Evolutionary conservation across 2,797 vertebrate species (phyloP), one percentile per base, ranked within the genome.

Genomic region (Hydrolagus colliei): DNA sequence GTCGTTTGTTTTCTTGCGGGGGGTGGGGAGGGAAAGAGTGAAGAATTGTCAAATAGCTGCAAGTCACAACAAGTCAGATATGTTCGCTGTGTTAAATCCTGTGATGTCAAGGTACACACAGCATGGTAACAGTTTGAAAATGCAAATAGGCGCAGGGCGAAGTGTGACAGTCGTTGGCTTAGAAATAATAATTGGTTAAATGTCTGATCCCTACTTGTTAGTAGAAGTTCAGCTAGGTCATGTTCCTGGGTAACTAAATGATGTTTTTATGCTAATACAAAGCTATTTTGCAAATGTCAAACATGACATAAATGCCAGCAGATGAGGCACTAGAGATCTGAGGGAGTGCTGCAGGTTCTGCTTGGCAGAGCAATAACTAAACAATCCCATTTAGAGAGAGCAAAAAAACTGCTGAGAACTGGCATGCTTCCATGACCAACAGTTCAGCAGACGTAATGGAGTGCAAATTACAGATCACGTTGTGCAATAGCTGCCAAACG

Each of bases 71-170:
- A 52, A 52, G 41, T 52, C 41, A 52, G 41, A 52, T 52, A 52
- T 52, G 41, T 52, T 3, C 41, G 41, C 41, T 3, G 41, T 3
- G 41, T 52, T 52, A 52, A 52, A 52, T 52, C 41, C 41, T 52
- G 6, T 52, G 86, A 63, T 88, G 86, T 88, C 85, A 87, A 90
- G n/a, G 76, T 88, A 87, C 22, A 77, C 20, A 67, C 87, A 76
- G 73, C 22, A 2, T 87, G 78, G 73, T 85, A 86, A 90, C 87
- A 86, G 32, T 71, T 86, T 89, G 88, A 87, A 91, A 90, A 90
- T 90, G 87, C 88, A 90, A 91, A 88, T 27, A 85, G 35, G 86
- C 74, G 41, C 68, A 52, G 41, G 41, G 41, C n/a, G 32, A 90
- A 89, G 65, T 59, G 86, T 68, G 77, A 85, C 86, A 89, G 86